Conservation (phyloP, 2,113 vertebrate species). For the Coptodon rendalli region DNA sequence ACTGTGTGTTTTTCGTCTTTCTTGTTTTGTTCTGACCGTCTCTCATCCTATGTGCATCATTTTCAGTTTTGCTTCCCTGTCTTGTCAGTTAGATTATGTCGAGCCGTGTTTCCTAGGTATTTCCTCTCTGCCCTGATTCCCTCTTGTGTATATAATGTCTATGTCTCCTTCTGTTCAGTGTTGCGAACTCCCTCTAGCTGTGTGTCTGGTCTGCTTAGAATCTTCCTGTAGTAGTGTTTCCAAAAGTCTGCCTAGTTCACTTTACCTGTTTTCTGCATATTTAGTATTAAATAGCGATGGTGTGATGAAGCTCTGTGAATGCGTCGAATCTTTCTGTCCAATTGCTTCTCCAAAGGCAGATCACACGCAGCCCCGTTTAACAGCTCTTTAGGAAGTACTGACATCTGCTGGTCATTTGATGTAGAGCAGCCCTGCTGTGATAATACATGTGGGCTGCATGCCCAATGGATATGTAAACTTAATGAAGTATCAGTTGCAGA, state of each 20-base stretch:
- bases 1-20: neutral
- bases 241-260: neutral
- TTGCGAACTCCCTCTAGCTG: neutral
- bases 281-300: neutral
- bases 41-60: neutral
- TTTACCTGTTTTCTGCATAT: neutral
- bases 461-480: neutral
- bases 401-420: neutral
- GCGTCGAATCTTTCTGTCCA: neutral
- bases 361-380: neutral
- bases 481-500: neutral
- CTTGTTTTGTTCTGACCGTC: neutral
- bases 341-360: neutral
- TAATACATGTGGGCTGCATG: neutral
- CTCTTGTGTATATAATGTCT: neutral
- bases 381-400: neutral
- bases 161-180: neutral
- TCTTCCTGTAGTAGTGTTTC: neutral
- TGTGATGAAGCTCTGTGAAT: neutral
- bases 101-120: neutral
- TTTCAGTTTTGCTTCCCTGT: neutral
- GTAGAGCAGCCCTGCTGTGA: neutral
- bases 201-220: neutral
- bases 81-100: neutral
- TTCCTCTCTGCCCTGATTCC: neutral